These are phyloP conservation scores for Seriola aureovittata DNA, from an alignment of 2,113 vertebrate genomes.

Conservation along the genomic window DNA sequence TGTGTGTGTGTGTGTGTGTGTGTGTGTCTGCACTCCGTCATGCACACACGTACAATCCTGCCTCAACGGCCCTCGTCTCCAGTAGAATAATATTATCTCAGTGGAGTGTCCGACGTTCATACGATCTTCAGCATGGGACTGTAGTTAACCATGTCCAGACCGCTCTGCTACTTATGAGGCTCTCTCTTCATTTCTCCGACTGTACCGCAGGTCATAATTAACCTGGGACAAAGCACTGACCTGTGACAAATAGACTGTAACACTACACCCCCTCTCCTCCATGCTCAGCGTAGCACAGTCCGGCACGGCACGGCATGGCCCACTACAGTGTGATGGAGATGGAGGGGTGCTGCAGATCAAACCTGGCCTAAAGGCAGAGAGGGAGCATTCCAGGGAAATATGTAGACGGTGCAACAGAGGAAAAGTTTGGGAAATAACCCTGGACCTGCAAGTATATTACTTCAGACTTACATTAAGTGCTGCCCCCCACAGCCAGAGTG, in stretches of 20 bases:
- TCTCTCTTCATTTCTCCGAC: constrained; percentile 50
- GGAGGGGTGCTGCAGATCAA: constrained; percentile 44
- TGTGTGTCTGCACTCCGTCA: neutral
- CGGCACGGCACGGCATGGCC: neutral
- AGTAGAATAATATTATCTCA: constrained; percentile 73
- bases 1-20: neutral
- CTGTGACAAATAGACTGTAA: constrained; percentile 82
- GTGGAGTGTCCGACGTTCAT: constrained; percentile 53
- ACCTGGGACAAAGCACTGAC: constrained; percentile 76
- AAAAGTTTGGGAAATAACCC: constrained; percentile 41
- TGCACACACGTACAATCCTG: constrained; percentile 33
- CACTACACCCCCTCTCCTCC: constrained; percentile 47
- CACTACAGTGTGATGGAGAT: constrained; percentile 46
- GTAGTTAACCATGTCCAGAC: constrained; percentile 75
- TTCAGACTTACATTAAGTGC: constrained; percentile 55
- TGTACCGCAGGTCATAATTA: constrained; percentile 80
- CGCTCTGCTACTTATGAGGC: constrained; percentile 45
- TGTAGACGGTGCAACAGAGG: constrained; percentile 27
- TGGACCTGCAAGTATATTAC: constrained; percentile 41
- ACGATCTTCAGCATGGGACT: constrained; percentile 63
- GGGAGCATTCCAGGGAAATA: constrained; percentile 44
- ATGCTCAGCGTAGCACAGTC: constrained; percentile 21
- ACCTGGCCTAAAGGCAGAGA: constrained; percentile 48
- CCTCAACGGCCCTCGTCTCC: constrained; percentile 35
- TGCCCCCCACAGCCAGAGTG: constrained; percentile 39